phyloP scores from a whole-genome alignment of 2,113 vertebrate species.

The Oreochromis aureus region DNA sequence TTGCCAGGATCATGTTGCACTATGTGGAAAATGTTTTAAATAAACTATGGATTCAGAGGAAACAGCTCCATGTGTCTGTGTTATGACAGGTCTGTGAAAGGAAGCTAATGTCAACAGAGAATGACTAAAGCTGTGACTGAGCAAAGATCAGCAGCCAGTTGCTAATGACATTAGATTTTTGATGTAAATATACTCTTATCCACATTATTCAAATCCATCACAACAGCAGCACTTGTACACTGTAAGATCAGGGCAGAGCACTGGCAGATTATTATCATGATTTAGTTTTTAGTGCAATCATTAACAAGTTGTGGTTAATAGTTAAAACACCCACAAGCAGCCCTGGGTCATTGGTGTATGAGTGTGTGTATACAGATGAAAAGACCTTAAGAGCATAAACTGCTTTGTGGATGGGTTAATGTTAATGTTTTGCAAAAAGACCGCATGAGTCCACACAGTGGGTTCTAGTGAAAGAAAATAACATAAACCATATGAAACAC shows the following conservation, averaged over 20 bases:
- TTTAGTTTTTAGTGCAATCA: neutral
- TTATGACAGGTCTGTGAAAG: neutral
- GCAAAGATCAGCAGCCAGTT: neutral
- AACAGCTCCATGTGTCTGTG: neutral
- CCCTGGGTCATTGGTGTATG: neutral
- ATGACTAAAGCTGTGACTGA: fast-evolving
- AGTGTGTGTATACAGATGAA: neutral
- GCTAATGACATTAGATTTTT: neutral
- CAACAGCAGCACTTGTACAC: neutral
- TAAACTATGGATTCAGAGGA: neutral
- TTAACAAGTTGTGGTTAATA: neutral
- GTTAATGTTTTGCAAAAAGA: neutral
- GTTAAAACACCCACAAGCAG: neutral
- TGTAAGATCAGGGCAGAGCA: neutral
- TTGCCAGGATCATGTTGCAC: neutral
- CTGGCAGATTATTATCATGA: neutral
- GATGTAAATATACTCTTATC: neutral
- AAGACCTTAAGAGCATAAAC: neutral
- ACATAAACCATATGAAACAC: neutral
- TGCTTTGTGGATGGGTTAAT: neutral
- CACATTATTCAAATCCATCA: neutral
- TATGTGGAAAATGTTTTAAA: neutral
- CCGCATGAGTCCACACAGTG: fast-evolving
- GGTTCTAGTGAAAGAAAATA: neutral
- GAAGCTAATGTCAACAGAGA: neutral